A percentile compares a stretch with the other conserved stretches of the same genome.
Evolutionary conservation across 2,797 vertebrate genomes (phyloP).

Genomic region (Microctenopoma stevenorrisi): DNA sequence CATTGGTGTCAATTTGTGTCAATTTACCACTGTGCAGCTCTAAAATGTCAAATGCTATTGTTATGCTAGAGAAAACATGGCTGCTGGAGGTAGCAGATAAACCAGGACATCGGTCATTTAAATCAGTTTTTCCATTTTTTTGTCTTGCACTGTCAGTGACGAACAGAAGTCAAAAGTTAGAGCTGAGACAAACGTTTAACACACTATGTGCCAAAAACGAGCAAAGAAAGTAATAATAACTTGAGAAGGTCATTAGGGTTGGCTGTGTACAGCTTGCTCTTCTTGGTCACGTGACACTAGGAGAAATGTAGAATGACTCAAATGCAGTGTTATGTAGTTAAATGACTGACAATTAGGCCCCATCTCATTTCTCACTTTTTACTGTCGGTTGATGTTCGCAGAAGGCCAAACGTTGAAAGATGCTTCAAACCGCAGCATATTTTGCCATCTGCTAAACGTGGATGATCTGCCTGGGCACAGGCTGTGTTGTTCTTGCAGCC

Average conservation of each 20-base stretch:
- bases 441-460: conserved; percentile 56
- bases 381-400: conserved; percentile 18
- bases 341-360: too few relatives aligned
- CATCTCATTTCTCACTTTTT: too few relatives aligned
- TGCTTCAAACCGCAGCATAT: conserved; percentile 19
- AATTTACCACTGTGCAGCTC: conserved; percentile 4
- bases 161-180: background rate
- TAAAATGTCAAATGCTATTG: conserved; percentile 4
- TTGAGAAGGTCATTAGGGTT: background rate
- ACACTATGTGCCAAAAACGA: conserved; percentile 3
- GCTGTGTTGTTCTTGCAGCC: conserved; percentile 48
- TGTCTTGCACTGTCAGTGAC: background rate
- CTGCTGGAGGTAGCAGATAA: background rate
- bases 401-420: conserved; percentile 18
- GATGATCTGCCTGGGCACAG: conserved; percentile 27
- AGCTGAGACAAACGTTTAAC: background rate
- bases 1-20: conserved; percentile 2
- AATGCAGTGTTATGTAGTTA: background rate
- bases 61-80: background rate
- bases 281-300: background rate
- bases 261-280: background rate
- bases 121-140: background rate
- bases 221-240: background rate
- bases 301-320: background rate
- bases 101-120: conserved; percentile 1